These are phyloP conservation scores for Sparidentex hasta DNA, from an alignment of 2,797 vertebrate genomes.

Conservation along the genomic window DNA sequence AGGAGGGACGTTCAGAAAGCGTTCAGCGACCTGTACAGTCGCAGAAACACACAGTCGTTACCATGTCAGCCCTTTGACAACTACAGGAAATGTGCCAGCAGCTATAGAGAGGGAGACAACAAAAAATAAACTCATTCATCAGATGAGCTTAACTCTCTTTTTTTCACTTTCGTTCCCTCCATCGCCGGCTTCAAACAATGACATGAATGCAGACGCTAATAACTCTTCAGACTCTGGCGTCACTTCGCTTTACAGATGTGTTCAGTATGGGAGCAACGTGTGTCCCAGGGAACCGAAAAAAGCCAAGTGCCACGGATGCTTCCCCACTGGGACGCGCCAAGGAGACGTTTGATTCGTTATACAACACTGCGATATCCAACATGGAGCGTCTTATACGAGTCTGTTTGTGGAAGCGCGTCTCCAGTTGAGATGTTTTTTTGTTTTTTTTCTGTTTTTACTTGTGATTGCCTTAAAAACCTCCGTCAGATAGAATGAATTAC, in stretches of 20 bases:
- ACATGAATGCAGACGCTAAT: constrained; percentile 71
- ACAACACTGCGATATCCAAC: constrained; percentile 48
- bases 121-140: constrained; percentile 64
- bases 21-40: constrained; percentile 38
- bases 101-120: constrained; percentile 31
- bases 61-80: constrained; percentile 31
- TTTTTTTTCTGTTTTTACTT: too few species aligned
- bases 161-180: constrained; percentile 16
- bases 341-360: constrained; percentile 58
- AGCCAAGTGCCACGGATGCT: constrained; percentile 41
- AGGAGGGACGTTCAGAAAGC: constrained; percentile 54
- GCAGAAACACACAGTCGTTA: constrained; percentile 37
- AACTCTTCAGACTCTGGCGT: constrained; percentile 63
- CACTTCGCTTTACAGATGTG: constrained; percentile 67
- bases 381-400: constrained; percentile 49
- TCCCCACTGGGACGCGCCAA: constrained; percentile 38
- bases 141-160: constrained; percentile 51
- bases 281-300: constrained; percentile 56
- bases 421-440: background rate
- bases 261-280: constrained; percentile 64
- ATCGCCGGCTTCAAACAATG: constrained; percentile 68
- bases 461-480: constrained; percentile 23
- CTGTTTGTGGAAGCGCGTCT: constrained; percentile 31
- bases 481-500: constrained; percentile 22
- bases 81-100: constrained; percentile 32